A percentile compares a stretch with the other conserved stretches of the same genome.
Conservation (phyloP, 2,113 vertebrate species). For the Microtus oregoni region DNA sequence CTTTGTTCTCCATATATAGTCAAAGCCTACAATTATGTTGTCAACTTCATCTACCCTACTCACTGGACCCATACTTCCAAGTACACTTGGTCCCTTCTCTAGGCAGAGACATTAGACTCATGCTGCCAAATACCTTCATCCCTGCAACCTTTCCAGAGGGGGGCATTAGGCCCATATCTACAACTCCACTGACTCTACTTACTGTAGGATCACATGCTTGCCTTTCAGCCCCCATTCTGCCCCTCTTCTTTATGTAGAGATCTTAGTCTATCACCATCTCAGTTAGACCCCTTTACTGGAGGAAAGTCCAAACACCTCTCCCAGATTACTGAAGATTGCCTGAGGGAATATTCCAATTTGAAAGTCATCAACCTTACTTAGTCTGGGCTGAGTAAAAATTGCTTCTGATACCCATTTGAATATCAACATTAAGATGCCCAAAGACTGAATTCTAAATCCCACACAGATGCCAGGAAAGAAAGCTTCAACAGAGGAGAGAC, state of each 20-base stretch:
- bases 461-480: background rate
- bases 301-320: background rate
- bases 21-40: background rate
- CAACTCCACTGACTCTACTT: background rate
- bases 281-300: background rate
- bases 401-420: background rate
- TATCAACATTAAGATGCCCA: background rate
- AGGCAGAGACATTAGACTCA: background rate
- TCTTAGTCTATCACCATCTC: background rate
- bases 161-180: background rate
- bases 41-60: background rate
- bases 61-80: background rate
- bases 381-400: background rate
- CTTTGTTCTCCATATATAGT: background rate
- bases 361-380: background rate
- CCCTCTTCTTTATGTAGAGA: background rate
- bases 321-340: background rate
- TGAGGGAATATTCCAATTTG: background rate
- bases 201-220: background rate
- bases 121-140: background rate
- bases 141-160: background rate
- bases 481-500: background rate
- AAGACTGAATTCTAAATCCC: background rate
- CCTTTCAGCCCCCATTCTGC: background rate
- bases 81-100: background rate